Evolutionary conservation across 1,140 invertebrate species (phyloP).

Genomic region (Pogonus chalceus): DNA sequence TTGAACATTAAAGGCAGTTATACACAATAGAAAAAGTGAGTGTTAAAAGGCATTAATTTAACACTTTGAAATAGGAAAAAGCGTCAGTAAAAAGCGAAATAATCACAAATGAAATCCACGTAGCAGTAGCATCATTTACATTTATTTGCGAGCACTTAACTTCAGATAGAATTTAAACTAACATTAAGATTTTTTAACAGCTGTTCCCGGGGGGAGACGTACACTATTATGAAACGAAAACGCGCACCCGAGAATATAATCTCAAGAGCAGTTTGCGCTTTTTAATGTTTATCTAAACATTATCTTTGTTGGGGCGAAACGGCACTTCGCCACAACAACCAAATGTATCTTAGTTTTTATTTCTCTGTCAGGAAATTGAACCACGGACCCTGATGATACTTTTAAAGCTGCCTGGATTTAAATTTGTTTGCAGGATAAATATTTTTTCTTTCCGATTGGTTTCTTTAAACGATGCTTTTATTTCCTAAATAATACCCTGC

Average conservation of each 20-base stretch:
- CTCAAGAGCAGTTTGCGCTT: neutral
- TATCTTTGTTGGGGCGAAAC: neutral
- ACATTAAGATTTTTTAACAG: constrained; percentile 35
- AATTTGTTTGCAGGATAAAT: neutral
- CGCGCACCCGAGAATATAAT: neutral
- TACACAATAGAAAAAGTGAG: too few species aligned
- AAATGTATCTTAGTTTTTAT: constrained; percentile 1
- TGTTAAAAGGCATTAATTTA: too few species aligned
- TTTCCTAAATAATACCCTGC: too few species aligned
- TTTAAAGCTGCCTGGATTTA: neutral
- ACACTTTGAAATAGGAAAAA: too few species aligned
- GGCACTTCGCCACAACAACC: neutral
- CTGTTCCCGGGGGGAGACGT: constrained; percentile 17
- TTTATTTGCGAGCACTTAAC: constrained; percentile 34
- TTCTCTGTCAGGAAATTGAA: constrained; percentile 1
- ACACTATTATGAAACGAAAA: neutral
- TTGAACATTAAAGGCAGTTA: too few species aligned
- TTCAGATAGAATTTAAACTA: constrained; percentile 34
- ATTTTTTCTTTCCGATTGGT: neutral
- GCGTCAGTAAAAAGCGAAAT: too few species aligned
- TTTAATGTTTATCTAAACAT: constrained; percentile 7
- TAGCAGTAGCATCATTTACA: constrained; percentile 9
- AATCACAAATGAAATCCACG: too few species aligned
- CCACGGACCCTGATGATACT: neutral
- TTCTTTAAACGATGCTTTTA: too few species aligned